phyloP scores from a whole-genome alignment of 2,888 invertebrate genomes.

The Copidosoma aretas region DNA sequence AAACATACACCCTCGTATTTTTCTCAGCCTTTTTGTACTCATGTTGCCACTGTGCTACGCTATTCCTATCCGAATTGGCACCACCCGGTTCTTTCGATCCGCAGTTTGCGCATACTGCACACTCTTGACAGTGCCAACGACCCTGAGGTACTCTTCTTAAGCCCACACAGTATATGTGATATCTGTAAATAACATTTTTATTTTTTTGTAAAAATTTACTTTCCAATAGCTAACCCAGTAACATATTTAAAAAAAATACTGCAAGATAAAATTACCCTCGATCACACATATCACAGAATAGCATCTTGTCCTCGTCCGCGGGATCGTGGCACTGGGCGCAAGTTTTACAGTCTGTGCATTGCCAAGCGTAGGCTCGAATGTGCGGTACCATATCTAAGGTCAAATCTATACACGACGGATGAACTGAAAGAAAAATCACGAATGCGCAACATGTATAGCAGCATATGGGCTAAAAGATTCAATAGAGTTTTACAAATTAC shows the following conservation, averaged over 20 bases:
- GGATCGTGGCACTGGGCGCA: slow-evolving; percentile 85
- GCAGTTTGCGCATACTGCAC: slow-evolving; percentile 71
- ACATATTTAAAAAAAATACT: slow-evolving; percentile 21
- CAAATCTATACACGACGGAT: slow-evolving; percentile 88
- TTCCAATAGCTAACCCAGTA: slow-evolving; percentile 22
- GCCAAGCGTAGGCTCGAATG: slow-evolving; percentile 88
- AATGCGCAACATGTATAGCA: no score
- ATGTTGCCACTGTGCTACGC: slow-evolving; percentile 64
- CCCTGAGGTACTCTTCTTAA: slow-evolving; percentile 81
- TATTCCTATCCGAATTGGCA: slow-evolving; percentile 59
- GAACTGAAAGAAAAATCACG: slow-evolving; percentile 63
- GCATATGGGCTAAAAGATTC: background rate
- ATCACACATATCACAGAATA: slow-evolving; percentile 94
- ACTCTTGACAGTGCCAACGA: slow-evolving; percentile 87
- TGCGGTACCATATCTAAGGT: slow-evolving; percentile 82
- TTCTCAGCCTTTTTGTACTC: slow-evolving; percentile 65
- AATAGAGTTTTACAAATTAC: slow-evolving; percentile 60
- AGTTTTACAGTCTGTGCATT: slow-evolving; percentile 91
- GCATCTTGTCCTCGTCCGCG: slow-evolving; percentile 87
- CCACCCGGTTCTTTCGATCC: slow-evolving; percentile 64
- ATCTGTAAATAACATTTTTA: slow-evolving; percentile 60
- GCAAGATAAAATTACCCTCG: slow-evolving; percentile 74
- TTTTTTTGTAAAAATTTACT: background rate
- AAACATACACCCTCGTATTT: slow-evolving; percentile 63
- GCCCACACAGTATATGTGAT: slow-evolving; percentile 91